Conservation (phyloP, 2,113 vertebrate genomes). For the Otis tarda region DNA sequence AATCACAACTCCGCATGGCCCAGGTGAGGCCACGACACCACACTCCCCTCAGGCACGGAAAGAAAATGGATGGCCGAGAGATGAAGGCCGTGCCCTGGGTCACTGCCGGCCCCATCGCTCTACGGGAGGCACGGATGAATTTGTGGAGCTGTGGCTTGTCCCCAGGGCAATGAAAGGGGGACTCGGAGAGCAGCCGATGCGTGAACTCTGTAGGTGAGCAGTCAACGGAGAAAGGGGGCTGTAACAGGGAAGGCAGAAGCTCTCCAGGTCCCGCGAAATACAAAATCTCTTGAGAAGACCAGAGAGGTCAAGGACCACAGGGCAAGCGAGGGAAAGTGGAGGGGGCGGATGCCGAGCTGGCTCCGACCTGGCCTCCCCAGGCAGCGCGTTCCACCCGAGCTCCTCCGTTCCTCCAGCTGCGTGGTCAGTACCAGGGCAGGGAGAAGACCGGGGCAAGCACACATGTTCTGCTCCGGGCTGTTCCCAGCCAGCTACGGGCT, state of each 20-base stretch:
- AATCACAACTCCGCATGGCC: background rate
- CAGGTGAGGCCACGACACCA: background rate
- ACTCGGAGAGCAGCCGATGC: background rate
- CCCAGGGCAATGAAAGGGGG: background rate
- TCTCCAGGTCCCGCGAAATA: background rate
- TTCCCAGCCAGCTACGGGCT: constrained; percentile 7
- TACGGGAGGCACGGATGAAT: fast-evolving
- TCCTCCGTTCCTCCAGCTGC: background rate
- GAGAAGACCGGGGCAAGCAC: constrained; percentile 18
- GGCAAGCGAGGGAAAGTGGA: background rate
- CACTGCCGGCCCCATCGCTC: background rate
- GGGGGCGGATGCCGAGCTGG: background rate
- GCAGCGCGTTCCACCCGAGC: background rate
- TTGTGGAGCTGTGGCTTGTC: background rate
- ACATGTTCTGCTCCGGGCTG: constrained; percentile 55
- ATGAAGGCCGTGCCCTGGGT: background rate
- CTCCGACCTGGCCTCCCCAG: background rate
- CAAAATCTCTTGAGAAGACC: background rate
- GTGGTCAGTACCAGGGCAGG: background rate
- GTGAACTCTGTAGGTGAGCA: background rate
- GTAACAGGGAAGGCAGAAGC: background rate
- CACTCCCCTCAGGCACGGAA: background rate
- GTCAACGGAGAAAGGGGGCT: background rate
- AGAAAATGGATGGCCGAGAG: background rate
- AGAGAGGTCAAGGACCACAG: background rate